These are phyloP conservation scores for Leptobrachium leishanense DNA, from an alignment of 2,113 vertebrate genomes.

Conservation along the genomic window DNA sequence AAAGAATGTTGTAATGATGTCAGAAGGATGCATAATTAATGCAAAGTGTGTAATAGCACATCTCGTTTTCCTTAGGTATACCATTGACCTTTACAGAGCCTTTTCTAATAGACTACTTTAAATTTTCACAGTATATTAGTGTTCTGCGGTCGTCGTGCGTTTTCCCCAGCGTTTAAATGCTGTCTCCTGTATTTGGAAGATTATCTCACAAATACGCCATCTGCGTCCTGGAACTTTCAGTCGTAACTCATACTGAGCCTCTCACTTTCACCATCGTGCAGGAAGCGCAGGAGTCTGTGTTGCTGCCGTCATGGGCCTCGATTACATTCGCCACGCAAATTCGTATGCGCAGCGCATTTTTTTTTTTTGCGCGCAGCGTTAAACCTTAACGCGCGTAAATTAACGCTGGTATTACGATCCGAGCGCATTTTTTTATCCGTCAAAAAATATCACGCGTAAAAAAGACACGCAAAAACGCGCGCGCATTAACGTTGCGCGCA, in stretches of 20 bases:
- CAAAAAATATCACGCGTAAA: no score
- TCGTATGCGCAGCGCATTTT: no score
- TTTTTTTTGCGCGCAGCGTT: no score
- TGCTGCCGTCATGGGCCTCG: no score
- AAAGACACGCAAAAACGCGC: no score
- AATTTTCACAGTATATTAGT: neutral
- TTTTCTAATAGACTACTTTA: conserved; percentile 26
- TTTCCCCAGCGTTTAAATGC: neutral
- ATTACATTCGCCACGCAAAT: no score
- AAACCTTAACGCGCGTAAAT: no score
- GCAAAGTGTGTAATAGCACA: conserved; percentile 42
- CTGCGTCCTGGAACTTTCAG: neutral
- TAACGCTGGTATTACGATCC: no score
- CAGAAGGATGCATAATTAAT: conserved; percentile 39
- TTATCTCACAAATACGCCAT: neutral
- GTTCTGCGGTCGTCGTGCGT: conserved; percentile 6
- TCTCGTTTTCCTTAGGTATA: conserved; percentile 32
- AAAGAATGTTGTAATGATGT: conserved; percentile 21
- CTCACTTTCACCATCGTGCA: no score
- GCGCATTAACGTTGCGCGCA: no score
- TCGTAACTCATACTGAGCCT: neutral
- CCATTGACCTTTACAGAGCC: conserved; percentile 31
- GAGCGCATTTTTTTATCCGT: no score
- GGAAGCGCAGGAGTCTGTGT: no score
- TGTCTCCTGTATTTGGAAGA: neutral